Evolutionary conservation across 2,113 vertebrate genomes (phyloP).

Genomic region (Megaceryle torquata): DNA sequence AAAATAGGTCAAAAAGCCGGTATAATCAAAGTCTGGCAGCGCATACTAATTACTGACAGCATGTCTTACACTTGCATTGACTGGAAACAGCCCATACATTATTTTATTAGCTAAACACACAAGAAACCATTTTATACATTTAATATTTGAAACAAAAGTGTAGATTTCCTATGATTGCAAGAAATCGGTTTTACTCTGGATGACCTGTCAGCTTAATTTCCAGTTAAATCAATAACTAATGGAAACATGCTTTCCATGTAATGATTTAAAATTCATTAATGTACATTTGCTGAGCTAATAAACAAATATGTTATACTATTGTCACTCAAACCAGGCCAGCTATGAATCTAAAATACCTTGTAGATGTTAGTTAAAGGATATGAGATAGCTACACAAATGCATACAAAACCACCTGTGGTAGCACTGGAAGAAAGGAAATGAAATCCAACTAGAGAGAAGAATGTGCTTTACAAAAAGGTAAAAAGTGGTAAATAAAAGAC

Average conservation of each 20-base stretch:
- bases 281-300: background rate
- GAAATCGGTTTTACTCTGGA: background rate
- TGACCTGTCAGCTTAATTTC: background rate
- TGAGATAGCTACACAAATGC: background rate
- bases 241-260: background rate
- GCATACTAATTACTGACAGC: conserved; percentile 77
- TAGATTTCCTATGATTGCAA: background rate
- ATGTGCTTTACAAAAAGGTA: background rate
- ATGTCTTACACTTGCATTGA: background rate
- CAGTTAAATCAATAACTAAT: conserved; percentile 19
- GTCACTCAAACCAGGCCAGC: no score
- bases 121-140: background rate
- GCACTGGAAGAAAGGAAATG: background rate
- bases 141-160: background rate
- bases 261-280: conserved; percentile 3
- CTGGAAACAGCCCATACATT: background rate
- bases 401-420: rapidly evolving
- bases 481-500: background rate
- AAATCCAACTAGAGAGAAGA: background rate
- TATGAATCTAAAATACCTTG: background rate
- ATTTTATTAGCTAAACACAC: conserved; percentile 17
- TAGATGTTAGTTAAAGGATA: background rate
- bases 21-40: conserved; percentile 76
- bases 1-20: conserved; percentile 82
- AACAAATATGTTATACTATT: background rate